phyloP scores from a whole-genome alignment of 1,140 invertebrate genomes.

The Platorchestia sp. region DNA sequence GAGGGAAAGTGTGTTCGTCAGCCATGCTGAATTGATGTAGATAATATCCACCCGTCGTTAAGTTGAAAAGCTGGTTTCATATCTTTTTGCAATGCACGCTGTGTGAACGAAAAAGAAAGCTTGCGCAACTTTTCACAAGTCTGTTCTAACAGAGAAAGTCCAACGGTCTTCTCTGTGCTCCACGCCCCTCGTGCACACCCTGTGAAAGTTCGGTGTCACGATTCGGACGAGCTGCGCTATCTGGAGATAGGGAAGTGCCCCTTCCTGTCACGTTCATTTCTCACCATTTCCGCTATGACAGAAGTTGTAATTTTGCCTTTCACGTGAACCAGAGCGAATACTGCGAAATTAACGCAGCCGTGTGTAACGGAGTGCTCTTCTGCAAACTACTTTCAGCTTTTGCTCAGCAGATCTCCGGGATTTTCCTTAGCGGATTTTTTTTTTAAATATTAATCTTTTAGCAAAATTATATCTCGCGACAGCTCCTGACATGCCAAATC shows the following conservation, averaged over 20 bases:
- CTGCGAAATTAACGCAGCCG: background rate
- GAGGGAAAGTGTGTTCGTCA: background rate
- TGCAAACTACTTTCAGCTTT: background rate
- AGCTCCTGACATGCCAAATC: too few relatives aligned
- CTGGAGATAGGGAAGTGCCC: background rate
- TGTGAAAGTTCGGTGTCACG: background rate
- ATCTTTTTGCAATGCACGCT: background rate
- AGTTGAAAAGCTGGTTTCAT: background rate
- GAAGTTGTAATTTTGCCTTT: background rate
- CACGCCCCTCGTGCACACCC: background rate
- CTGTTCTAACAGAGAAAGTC: background rate
- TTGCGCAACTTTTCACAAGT: background rate
- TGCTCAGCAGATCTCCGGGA: background rate
- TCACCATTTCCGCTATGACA: background rate
- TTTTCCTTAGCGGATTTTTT: background rate
- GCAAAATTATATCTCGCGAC: background rate
- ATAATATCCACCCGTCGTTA: background rate
- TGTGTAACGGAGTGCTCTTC: background rate
- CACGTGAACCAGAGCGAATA: background rate
- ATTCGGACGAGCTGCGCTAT: background rate
- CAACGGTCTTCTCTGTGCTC: background rate
- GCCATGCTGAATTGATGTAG: background rate
- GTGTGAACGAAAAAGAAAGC: background rate
- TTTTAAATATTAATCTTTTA: background rate
- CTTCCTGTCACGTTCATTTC: background rate